Evolutionary conservation across 2,888 invertebrate species (phyloP).

Genomic region (Buathra laborator): DNA sequence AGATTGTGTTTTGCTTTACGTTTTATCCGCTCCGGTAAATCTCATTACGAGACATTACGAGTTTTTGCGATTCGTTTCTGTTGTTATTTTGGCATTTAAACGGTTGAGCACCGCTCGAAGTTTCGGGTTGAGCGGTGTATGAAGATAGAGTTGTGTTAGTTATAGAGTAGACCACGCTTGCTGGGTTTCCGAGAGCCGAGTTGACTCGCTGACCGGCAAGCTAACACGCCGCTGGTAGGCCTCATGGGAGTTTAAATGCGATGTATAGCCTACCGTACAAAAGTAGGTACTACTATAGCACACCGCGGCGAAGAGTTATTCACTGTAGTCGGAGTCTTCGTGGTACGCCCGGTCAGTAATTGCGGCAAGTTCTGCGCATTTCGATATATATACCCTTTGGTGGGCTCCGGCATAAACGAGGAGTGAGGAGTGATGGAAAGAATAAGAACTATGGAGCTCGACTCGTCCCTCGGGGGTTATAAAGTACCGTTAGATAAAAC

Average conservation of each 20-base stretch:
- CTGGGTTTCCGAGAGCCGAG: conserved; percentile 29
- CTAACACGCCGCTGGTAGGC: conserved; percentile 3
- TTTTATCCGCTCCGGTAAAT: background rate
- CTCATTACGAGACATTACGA: background rate
- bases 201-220: conserved; percentile 19
- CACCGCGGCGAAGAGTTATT: background rate
- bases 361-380: conserved; percentile 44
- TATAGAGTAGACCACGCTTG: conserved; percentile 10
- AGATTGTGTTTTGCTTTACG: too few relatives aligned
- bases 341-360: conserved; percentile 41
- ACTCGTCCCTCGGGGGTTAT: conserved; percentile 57
- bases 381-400: conserved; percentile 44
- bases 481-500: conserved; percentile 69
- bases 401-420: conserved; percentile 30
- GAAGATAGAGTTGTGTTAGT: conserved; percentile 5
- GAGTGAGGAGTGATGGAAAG: conserved; percentile 7
- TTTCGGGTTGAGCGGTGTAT: conserved; percentile 8
- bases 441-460: conserved; percentile 1
- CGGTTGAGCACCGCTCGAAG: conserved; percentile 35
- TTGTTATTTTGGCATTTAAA: conserved; percentile 2
- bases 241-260: conserved; percentile 38
- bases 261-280: background rate
- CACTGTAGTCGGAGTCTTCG: conserved; percentile 10
- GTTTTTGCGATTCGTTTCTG: background rate
- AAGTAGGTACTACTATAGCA: background rate